Conservation (phyloP, 2,888 invertebrate genomes). For the Hyles lineata region DNA sequence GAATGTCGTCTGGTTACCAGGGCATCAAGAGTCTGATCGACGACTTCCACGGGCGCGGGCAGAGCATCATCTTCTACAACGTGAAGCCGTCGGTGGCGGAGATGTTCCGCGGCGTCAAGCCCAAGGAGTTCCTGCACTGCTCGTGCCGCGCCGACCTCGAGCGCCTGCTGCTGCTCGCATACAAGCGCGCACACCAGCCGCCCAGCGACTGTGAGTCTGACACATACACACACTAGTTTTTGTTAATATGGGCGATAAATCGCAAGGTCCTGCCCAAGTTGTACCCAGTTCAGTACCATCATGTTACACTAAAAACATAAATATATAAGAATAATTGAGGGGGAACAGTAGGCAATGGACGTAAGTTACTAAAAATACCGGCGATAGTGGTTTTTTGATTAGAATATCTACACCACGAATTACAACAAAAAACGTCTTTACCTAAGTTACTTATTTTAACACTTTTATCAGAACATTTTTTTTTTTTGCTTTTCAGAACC, state of each 20-base stretch:
- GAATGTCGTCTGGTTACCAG: slow-evolving; percentile 62
- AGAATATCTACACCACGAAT: too few species aligned
- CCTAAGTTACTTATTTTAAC: too few species aligned
- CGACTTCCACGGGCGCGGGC: slow-evolving; percentile 88
- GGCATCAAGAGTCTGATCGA: slow-evolving; percentile 88
- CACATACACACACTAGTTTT: not conserved
- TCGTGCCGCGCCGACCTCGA: slow-evolving; percentile 68
- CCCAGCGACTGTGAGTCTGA: slow-evolving; percentile 12
- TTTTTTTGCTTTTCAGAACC: not conserved
- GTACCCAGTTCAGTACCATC: too few species aligned
- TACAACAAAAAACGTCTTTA: too few species aligned
- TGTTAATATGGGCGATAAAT: too few species aligned
- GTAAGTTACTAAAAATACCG: too few species aligned
- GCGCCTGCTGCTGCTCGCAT: slow-evolving; percentile 58
- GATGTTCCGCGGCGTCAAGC: slow-evolving; percentile 89
- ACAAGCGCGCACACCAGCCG: not conserved
- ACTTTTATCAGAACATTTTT: not conserved
- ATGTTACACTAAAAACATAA: too few species aligned
- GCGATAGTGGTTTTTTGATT: too few species aligned
- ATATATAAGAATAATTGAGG: too few species aligned
- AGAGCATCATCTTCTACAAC: slow-evolving; percentile 90
- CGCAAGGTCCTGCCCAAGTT: too few species aligned
- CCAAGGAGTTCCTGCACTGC: slow-evolving; percentile 86
- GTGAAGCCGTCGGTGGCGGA: slow-evolving; percentile 89
- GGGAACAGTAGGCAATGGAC: too few species aligned